Conservation (phyloP, 2,888 invertebrate species). For the Psylliodes chrysocephalus region DNA sequence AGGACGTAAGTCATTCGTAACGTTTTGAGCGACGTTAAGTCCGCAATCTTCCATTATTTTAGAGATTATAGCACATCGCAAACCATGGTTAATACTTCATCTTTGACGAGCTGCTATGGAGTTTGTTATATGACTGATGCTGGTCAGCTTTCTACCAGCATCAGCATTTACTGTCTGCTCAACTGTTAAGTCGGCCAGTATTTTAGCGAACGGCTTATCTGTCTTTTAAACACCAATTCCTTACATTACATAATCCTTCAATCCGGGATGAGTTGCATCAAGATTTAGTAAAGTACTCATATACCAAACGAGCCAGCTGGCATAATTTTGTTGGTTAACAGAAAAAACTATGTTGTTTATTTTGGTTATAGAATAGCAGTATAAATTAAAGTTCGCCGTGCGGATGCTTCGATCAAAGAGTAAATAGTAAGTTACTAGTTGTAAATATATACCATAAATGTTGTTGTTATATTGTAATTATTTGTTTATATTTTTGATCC, state of each 20-base stretch:
- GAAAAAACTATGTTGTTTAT: slow-evolving; percentile 3
- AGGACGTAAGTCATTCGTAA: too few species aligned
- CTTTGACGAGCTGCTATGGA: slow-evolving; percentile 4
- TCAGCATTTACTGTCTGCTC: slow-evolving; percentile 16
- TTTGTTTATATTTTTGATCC: too few species aligned
- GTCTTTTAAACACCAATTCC: slow-evolving; percentile 16
- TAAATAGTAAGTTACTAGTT: background rate
- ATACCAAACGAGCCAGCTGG: slow-evolving; percentile 15
- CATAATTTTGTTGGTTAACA: slow-evolving; percentile 19
- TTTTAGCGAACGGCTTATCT: slow-evolving; percentile 5
- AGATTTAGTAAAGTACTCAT: slow-evolving; percentile 8
- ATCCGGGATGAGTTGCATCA: slow-evolving; percentile 15
- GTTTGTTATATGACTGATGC: slow-evolving; percentile 7
- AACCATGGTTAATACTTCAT: background rate
- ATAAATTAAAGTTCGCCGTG: slow-evolving; percentile 1
- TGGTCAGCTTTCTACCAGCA: slow-evolving; percentile 7
- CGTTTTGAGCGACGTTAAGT: too few species aligned
- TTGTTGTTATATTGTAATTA: too few species aligned
- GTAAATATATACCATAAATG: background rate
- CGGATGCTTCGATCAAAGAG: background rate
- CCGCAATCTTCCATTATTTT: too few species aligned
- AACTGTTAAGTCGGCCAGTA: slow-evolving; percentile 6
- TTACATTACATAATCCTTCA: background rate
- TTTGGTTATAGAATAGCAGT: background rate
- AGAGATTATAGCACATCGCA: background rate